Evolutionary conservation across 2,797 vertebrate species (phyloP).

Genomic region (Acrossocheilus fasciatus): DNA sequence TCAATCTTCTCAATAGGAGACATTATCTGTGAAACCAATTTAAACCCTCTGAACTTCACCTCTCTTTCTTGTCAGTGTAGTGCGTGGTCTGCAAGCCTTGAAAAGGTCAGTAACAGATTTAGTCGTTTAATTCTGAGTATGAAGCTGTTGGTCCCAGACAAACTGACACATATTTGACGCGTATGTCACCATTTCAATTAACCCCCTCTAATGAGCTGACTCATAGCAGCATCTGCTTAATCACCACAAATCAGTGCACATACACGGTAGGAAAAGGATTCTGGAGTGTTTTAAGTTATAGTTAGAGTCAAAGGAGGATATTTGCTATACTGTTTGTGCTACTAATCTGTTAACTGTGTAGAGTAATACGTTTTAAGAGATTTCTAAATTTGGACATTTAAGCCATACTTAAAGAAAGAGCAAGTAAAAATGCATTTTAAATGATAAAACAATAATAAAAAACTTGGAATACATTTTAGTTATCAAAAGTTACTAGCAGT

Average conservation of each 20-base stretch:
- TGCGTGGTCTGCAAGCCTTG: constrained; percentile 21
- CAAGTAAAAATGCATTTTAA: neutral
- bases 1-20: neutral
- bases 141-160: constrained; percentile 45
- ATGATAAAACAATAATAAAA: neutral
- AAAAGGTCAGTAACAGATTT: constrained; percentile 61
- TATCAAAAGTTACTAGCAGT: neutral
- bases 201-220: constrained; percentile 32
- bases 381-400: neutral
- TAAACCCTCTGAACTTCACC: neutral
- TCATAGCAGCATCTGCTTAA: constrained; percentile 2
- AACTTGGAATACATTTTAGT: neutral
- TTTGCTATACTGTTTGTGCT: neutral
- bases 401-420: neutral
- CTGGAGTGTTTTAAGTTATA: neutral
- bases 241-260: constrained; percentile 22
- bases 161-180: constrained; percentile 43
- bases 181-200: constrained; percentile 56
- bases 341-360: neutral
- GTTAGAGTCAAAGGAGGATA: neutral
- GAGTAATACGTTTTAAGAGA: neutral
- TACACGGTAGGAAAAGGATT: neutral
- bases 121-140: constrained; percentile 53
- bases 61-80: constrained; percentile 4
- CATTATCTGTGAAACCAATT: constrained; percentile 31